Evolutionary conservation across 2,888 invertebrate genomes (phyloP).

Genomic region (Cosmia trapezina): DNA sequence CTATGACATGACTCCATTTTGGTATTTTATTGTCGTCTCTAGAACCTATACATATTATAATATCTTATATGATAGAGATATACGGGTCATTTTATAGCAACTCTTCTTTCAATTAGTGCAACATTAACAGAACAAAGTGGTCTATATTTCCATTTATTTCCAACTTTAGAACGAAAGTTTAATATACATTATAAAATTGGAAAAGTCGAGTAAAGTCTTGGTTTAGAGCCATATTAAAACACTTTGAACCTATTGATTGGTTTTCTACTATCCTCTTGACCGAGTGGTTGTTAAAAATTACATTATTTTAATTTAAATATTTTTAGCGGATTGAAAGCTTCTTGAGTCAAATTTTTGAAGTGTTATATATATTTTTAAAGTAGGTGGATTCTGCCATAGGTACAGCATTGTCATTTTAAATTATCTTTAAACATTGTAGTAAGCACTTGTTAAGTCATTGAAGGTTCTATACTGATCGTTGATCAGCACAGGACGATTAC

Average conservation of each 20-base stretch:
- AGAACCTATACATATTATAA: neutral
- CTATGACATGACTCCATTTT: neutral
- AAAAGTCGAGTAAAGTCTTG: constrained; percentile 11
- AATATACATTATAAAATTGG: constrained; percentile 3
- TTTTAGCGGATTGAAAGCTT: too few relatives aligned
- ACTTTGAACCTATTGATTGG: constrained; percentile 3
- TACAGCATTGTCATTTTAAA: neutral
- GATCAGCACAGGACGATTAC: too few relatives aligned
- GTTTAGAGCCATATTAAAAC: constrained; percentile 20
- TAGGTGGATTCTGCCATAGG: neutral
- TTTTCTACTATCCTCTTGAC: neutral
- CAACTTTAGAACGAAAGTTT: constrained; percentile 1
- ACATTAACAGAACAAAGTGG: neutral
- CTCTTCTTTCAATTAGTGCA: neutral
- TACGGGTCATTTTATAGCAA: neutral
- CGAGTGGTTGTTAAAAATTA: neutral
- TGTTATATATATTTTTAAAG: neutral
- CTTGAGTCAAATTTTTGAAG: neutral
- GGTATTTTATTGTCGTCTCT: neutral
- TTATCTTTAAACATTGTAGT: too few relatives aligned
- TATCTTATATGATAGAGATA: neutral
- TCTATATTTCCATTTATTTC: neutral
- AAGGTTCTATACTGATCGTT: too few relatives aligned
- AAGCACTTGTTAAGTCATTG: neutral
- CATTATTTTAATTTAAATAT: too few relatives aligned